phyloP scores from a whole-genome alignment of 30 jellyfish, hydroid and myxozoan genomes.

The Calvadosia cruxmelitensis region DNA sequence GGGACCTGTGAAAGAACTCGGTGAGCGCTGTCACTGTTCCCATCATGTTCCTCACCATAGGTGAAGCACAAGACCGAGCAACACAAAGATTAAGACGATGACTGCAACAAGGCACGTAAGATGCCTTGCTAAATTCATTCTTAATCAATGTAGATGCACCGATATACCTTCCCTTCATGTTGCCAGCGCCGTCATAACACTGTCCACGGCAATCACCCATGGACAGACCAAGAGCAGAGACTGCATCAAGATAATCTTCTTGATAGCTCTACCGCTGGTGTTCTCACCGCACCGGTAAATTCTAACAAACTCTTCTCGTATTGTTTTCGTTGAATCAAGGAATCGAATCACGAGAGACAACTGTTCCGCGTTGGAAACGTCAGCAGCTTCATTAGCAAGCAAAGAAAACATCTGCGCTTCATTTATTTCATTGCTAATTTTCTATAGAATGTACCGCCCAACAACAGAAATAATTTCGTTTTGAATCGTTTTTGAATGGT shows the following conservation, averaged over 20 bases:
- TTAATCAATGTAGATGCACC: slow-evolving; percentile 28
- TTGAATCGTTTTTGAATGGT: slow-evolving; percentile 43
- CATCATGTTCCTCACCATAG: slow-evolving; percentile 31
- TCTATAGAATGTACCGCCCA: slow-evolving; percentile 20
- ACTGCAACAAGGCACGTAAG: slow-evolving; percentile 34
- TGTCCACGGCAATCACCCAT: slow-evolving; percentile 39
- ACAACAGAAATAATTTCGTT: slow-evolving; percentile 31
- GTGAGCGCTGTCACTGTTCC: slow-evolving; percentile 17
- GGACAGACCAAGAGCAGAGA: slow-evolving; percentile 18
- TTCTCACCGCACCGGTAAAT: slow-evolving; percentile 33
- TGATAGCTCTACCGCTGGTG: slow-evolving; percentile 34
- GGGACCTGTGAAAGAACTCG: too few species aligned
- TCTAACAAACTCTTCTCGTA: slow-evolving; percentile 36
- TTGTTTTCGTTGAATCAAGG: slow-evolving; percentile 1
- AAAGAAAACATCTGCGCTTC: too few species aligned
- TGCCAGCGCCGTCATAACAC: slow-evolving; percentile 77
- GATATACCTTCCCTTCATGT: slow-evolving; percentile 32
- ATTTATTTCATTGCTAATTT: slow-evolving; percentile 1
- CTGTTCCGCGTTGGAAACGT: slow-evolving; percentile 21
- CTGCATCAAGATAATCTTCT: slow-evolving; percentile 9
- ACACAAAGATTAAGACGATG: slow-evolving; percentile 49
- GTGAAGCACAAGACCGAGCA: slow-evolving; percentile 22
- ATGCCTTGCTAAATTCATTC: slow-evolving; percentile 13
- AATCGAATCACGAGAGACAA: slow-evolving; percentile 13
- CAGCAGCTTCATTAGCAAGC: too few species aligned